Evolutionary conservation across 2,113 vertebrate genomes (phyloP).

Genomic region (Cryptotis parvus): DNA sequence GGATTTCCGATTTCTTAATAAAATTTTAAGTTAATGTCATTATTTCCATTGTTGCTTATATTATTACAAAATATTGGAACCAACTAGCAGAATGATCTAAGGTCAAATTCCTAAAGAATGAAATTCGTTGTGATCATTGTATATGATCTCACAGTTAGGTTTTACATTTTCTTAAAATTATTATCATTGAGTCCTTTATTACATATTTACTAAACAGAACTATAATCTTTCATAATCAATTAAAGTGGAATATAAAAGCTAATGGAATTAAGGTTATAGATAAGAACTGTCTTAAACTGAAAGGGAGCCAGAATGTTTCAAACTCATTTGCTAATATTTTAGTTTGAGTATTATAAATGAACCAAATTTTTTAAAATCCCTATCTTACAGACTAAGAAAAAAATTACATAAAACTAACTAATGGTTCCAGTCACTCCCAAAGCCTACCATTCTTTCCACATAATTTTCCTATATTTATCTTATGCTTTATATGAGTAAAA

Average conservation of each 20-base stretch:
- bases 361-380: background rate
- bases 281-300: background rate
- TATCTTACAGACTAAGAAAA: background rate
- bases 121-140: background rate
- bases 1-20: background rate
- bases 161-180: background rate
- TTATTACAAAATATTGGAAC: background rate
- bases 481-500: background rate
- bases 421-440: background rate
- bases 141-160: background rate
- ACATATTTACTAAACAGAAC: background rate
- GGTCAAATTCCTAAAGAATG: constrained; percentile 16
- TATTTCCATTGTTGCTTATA: constrained; percentile 1
- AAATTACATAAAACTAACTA: background rate
- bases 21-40: background rate
- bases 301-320: background rate
- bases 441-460: background rate
- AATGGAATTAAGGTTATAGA: background rate
- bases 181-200: background rate
- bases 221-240: background rate
- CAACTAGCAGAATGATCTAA: background rate
- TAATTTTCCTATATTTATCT: background rate
- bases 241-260: background rate
- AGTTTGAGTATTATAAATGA: constrained; percentile 18
- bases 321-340: constrained; percentile 25